phyloP scores from a whole-genome alignment of 30 jellyfish, hydroid and myxozoan species.

The Sanderia malayensis region DNA sequence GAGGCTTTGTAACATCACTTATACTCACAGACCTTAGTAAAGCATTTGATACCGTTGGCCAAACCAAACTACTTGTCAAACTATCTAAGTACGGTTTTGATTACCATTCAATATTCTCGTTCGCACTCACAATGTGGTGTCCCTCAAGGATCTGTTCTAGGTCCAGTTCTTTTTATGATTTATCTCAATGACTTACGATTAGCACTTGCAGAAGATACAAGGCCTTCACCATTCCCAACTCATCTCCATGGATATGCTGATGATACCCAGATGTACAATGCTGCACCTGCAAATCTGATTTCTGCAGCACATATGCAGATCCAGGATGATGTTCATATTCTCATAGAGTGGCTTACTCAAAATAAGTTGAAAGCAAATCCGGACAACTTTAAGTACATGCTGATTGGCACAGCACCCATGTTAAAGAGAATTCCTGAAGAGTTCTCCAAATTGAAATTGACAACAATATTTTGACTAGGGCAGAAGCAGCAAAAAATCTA shows the following conservation, averaged over 20 bases:
- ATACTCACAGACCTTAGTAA: conserved; percentile 27
- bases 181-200: conserved; percentile 48
- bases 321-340: conserved; percentile 50
- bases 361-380: conserved; percentile 53
- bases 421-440: conserved; percentile 54
- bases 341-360: conserved; percentile 41
- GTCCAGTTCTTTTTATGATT: conserved; percentile 34
- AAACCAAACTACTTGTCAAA: conserved; percentile 11
- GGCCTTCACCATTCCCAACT: conserved; percentile 50
- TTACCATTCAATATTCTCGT: conserved; percentile 18
- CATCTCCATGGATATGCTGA: conserved; percentile 63
- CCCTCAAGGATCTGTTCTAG: conserved; percentile 66
- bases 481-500: conserved; percentile 40
- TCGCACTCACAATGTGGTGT: conserved; percentile 49
- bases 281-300: conserved; percentile 52
- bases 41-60: conserved; percentile 29
- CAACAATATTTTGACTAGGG: conserved; percentile 54
- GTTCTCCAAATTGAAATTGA: conserved; percentile 46
- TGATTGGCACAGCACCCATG: conserved; percentile 57
- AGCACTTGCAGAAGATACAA: conserved; percentile 50
- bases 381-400: conserved; percentile 42
- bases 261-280: conserved; percentile 63
- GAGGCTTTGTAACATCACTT: conserved; percentile 23
- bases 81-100: conserved; percentile 21
- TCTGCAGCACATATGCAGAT: conserved; percentile 56